These are phyloP conservation scores for Daubentonia madagascariensis DNA, from an alignment of 2,113 vertebrate genomes.

Conservation along the genomic window DNA sequence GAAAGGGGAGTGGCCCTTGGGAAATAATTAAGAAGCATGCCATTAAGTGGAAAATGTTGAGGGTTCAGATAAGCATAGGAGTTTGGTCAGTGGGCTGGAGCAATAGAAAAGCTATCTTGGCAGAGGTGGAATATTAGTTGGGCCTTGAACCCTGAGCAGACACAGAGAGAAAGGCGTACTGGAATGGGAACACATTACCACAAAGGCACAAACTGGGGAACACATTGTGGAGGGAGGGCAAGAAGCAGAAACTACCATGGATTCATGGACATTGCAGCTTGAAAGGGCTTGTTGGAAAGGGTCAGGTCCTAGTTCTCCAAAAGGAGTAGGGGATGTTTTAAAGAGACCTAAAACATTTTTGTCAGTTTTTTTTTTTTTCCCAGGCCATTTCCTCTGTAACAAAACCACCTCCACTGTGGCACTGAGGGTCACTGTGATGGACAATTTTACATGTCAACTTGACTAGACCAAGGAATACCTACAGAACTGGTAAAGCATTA, in stretches of 20 bases:
- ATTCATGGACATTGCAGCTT: background rate
- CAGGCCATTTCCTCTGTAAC: no score
- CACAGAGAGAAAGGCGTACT: background rate
- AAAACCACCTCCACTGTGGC: background rate
- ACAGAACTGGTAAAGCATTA: background rate
- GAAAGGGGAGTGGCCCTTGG: background rate
- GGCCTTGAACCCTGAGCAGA: background rate
- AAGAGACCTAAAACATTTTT: no score
- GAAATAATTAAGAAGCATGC: background rate
- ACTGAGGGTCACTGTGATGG: background rate
- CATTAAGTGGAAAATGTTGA: background rate
- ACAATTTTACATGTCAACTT: background rate
- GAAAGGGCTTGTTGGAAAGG: background rate
- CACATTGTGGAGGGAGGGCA: background rate
- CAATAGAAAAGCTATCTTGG: background rate
- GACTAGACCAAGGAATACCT: background rate
- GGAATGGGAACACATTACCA: background rate
- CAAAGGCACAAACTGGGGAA: background rate
- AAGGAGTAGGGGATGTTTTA: no score
- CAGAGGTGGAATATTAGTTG: background rate
- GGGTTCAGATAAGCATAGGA: background rate
- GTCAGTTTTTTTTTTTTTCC: no score
- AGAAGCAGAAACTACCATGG: background rate
- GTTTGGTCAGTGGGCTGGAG: background rate
- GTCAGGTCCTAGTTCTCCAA: no score